Conservation (phyloP, 1,140 invertebrate genomes). For the Ephestia elutella region DNA sequence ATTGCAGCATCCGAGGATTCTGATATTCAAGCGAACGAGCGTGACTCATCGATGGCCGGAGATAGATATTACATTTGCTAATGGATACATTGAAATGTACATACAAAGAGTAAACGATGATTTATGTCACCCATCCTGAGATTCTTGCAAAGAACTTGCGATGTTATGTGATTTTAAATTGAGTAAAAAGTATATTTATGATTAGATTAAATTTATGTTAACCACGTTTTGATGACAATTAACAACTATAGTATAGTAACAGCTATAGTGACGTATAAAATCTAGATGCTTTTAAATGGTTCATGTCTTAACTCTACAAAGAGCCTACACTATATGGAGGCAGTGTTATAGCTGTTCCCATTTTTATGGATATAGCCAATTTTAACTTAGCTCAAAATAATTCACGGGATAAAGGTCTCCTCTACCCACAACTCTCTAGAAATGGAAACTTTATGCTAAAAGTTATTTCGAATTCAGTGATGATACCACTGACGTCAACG, state of each 20-base stretch:
- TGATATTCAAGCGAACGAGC: constrained; percentile 1
- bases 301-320: not conserved
- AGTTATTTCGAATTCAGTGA: not conserved
- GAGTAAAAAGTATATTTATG: no score
- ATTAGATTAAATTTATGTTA: no score
- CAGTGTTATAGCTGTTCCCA: no score
- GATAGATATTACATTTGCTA: not conserved
- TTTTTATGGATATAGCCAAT: no score
- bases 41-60: not conserved
- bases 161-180: not conserved
- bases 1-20: constrained; percentile 2
- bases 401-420: no score
- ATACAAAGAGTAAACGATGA: not conserved
- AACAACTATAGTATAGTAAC: no score
- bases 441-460: not conserved
- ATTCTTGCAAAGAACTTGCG: not conserved
- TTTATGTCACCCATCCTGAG: not conserved
- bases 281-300: no score
- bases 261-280: no score
- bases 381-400: constrained; percentile 24
- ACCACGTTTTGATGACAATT: no score
- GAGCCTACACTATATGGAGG: no score
- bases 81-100: not conserved
- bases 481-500: not conserved
- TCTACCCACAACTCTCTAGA: no score